Conservation (phyloP, 1,140 invertebrate species). For the Drosophila miranda region DNA sequence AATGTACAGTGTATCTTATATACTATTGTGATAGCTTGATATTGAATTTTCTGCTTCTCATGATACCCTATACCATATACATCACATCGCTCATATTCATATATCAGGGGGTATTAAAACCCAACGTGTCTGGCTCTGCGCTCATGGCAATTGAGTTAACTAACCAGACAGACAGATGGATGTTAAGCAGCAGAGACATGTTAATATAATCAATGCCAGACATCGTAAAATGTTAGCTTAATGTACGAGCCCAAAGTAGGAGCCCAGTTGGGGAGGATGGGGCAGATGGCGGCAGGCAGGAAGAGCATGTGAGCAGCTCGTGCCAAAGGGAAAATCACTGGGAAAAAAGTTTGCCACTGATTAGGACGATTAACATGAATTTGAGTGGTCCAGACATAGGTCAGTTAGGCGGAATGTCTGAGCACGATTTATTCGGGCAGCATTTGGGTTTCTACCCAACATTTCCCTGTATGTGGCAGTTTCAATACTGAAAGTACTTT, state of each 20-base stretch:
- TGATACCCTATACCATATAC: no score
- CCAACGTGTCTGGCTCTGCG: constrained; percentile 5
- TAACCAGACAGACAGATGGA: constrained; percentile 10
- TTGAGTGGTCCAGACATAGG: constrained; percentile 30
- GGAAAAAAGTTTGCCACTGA: constrained; percentile 32
- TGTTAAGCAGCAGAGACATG: constrained; percentile 28
- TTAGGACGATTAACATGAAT: constrained; percentile 38
- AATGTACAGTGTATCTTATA: no score
- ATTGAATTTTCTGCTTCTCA: no score
- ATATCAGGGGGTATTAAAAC: neutral
- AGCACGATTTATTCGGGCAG: constrained; percentile 21
- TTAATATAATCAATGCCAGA: constrained; percentile 64
- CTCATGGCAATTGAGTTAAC: constrained; percentile 31
- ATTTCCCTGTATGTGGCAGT: neutral
- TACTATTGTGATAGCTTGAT: no score
- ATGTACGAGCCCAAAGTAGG: constrained; percentile 28
- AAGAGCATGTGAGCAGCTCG: constrained; percentile 37
- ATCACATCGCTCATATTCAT: neutral
- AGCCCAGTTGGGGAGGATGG: constrained; percentile 20
- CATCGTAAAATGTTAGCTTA: constrained; percentile 45
- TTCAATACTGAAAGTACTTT: neutral
- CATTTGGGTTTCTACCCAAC: neutral
- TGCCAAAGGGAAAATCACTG: constrained; percentile 43
- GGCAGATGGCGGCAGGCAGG: neutral
- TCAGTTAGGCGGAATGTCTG: constrained; percentile 43